Evolutionary conservation across 2,797 vertebrate genomes (phyloP).

Genomic region (Microctenopoma stevenorrisi): DNA sequence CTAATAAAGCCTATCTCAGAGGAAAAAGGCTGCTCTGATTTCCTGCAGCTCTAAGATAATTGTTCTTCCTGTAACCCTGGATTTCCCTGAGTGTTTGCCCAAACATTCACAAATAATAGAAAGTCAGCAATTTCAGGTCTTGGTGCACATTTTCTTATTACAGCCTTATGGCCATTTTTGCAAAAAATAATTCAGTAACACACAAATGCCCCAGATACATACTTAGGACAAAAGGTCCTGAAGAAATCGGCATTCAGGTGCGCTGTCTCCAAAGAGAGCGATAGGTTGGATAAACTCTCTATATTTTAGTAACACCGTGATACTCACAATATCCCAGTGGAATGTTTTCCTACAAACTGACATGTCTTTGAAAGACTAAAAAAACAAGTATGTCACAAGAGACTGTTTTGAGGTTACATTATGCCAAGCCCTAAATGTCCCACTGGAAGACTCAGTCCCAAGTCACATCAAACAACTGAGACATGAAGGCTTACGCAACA

Average conservation of each 20-base stretch:
- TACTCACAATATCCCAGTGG: too few species aligned
- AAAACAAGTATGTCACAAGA: background rate
- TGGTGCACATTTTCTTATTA: background rate
- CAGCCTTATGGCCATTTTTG: background rate
- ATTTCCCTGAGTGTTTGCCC: background rate
- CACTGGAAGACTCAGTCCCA: constrained; percentile 21
- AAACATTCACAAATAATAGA: constrained; percentile 14
- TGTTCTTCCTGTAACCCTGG: constrained; percentile 37
- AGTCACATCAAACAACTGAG: constrained; percentile 44
- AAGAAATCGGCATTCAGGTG: background rate
- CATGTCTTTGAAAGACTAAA: constrained; percentile 16
- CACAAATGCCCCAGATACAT: background rate
- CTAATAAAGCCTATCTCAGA: constrained; percentile 49
- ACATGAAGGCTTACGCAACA: constrained; percentile 38
- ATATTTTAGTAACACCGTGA: constrained; percentile 12
- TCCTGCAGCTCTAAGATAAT: constrained; percentile 38
- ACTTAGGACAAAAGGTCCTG: background rate
- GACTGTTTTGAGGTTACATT: constrained; percentile 11
- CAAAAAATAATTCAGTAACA: background rate
- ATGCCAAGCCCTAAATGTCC: constrained; percentile 12
- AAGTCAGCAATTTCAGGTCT: constrained; percentile 8
- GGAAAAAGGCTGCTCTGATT: constrained; percentile 57
- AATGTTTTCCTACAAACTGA: background rate
- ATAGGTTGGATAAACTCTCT: constrained; percentile 17
- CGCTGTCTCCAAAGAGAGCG: constrained; percentile 3